Evolutionary conservation across 2,797 vertebrate species (phyloP), one percentile per base, ranked within the genome.

Genomic region (Aeoliscus strigatus): DNA sequence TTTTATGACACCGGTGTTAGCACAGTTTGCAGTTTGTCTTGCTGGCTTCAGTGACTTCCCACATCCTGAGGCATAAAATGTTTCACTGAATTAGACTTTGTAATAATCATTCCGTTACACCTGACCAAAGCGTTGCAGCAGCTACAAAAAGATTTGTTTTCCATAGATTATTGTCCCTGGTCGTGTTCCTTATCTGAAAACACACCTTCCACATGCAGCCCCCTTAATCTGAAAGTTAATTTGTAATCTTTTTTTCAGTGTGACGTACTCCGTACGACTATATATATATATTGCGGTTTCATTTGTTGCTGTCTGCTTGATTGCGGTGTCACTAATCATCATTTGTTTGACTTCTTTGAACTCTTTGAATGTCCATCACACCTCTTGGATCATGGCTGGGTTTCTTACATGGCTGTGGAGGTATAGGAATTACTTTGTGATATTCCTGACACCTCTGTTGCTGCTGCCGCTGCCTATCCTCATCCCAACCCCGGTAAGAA

Each of bases 381-480:
- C 26, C 9, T 14, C 14, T 6, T 39, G 16, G 17, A 61, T 23
- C 68, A 89, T 91, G 90, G 63, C 70, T 53, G 55, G 49, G 39
- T 70, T 14, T 58, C 60, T 75, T 57, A 75, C 44, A 68, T 75
- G 43, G 41, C 7, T 86, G 5, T 83, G 86, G 79, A 84, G 79
- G 39, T 84, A 79, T 55, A 86, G 84, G 54, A 90, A 80, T 56
- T 92, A 91, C 36, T 45, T 93, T 43, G 45, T 91, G 14, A 30
- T 71, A 15, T 0, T 89, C 13, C 2, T 90, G 3, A 61, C 86
- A 1, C 91, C 90, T 12, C 18, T 94, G 7, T 66, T 94, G 9
- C 82, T 91, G 11, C 80, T 94, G 51, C 93, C 91, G 8, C 49
- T 96, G 53, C 41, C 70, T 0, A 14, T 79, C 15, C 1, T 50